Percentiles rank a stretch among this genome's conserved stretches.
phyloP scores from a whole-genome alignment of 2,797 vertebrate genomes.

The Leucoraja ocellata region DNA sequence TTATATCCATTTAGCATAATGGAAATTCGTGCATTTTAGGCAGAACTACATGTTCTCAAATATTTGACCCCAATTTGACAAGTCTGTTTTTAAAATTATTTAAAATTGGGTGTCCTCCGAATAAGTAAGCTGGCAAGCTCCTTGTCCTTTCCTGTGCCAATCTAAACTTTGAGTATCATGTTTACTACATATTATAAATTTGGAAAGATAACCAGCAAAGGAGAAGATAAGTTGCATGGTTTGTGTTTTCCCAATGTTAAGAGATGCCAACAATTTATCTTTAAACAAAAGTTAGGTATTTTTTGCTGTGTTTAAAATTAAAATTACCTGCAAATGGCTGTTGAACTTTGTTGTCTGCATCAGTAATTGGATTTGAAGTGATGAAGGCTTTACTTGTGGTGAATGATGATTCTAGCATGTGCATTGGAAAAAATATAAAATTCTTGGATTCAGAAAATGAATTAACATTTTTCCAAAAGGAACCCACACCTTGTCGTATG shows the following conservation, averaged over 20 bases:
- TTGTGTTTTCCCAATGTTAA: not conserved
- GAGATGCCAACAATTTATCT: too few relatives aligned
- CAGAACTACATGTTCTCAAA: too few relatives aligned
- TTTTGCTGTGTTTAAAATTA: not conserved
- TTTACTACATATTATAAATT: not conserved
- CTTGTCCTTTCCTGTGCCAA: too few relatives aligned
- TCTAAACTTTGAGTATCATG: too few relatives aligned
- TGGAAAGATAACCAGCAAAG: not conserved
- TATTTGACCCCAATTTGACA: too few relatives aligned
- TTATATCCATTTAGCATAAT: too few relatives aligned
- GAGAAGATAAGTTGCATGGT: not conserved
- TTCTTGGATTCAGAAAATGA: not conserved
- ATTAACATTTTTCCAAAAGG: not conserved
- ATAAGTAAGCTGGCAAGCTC: too few relatives aligned
- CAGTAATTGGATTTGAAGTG: not conserved
- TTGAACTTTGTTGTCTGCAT: not conserved
- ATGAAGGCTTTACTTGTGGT: not conserved
- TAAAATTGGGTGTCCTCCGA: too few relatives aligned
- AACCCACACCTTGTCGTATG: not conserved
- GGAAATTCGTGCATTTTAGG: too few relatives aligned
- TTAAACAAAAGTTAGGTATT: not conserved
- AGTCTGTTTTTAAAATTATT: too few relatives aligned
- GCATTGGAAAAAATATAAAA: conserved; percentile 9
- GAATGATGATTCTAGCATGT: not conserved
- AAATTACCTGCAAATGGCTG: conserved; percentile 32